phyloP scores from a whole-genome alignment of 2,797 vertebrate species.

The Falco berigora region DNA sequence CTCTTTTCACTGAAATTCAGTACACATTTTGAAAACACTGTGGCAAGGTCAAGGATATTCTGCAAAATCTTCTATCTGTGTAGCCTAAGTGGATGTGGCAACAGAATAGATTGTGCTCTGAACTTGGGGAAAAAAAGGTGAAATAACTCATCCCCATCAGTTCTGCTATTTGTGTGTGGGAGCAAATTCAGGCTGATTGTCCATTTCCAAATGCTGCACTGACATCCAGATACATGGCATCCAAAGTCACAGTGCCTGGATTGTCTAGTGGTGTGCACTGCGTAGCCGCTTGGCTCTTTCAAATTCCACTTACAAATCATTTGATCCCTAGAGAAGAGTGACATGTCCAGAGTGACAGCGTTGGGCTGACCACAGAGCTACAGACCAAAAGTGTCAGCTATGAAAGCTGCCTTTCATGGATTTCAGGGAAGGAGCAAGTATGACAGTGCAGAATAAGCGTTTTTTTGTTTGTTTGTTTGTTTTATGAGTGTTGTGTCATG shows the following conservation, averaged over 20 bases:
- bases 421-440: background rate
- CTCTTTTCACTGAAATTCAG: background rate
- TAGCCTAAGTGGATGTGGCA: background rate
- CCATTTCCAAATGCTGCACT: background rate
- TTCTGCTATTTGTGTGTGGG: background rate
- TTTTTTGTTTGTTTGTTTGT: background rate
- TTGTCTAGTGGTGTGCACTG: background rate
- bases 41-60: background rate
- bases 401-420: background rate
- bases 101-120: background rate
- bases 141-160: background rate
- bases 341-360: rapidly evolving
- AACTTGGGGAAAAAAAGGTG: background rate
- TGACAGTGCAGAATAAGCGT: background rate
- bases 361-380: background rate
- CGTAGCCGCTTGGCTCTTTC: background rate
- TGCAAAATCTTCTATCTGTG: background rate
- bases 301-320: background rate
- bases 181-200: background rate
- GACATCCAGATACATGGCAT: background rate
- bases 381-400: background rate
- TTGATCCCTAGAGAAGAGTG: background rate
- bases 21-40: background rate
- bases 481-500: background rate
- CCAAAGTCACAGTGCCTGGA: background rate